phyloP scores from a whole-genome alignment of 2,113 vertebrate genomes.

The Rhizomys pruinosus region DNA sequence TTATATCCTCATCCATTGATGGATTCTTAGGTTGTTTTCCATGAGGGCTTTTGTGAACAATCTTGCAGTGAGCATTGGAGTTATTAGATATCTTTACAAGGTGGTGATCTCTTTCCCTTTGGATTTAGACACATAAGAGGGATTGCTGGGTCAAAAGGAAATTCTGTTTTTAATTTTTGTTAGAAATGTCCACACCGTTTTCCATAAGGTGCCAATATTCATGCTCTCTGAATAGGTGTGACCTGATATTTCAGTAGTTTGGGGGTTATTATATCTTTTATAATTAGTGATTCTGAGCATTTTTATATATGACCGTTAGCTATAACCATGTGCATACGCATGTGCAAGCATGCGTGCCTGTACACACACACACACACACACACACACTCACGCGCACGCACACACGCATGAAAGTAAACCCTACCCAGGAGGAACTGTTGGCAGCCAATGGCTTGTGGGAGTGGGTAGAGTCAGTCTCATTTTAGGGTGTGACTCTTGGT shows the following conservation, averaged over 20 bases:
- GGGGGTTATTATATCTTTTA: neutral
- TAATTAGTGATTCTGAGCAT: neutral
- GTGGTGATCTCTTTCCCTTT: neutral
- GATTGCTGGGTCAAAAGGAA: neutral
- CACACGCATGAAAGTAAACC: no score
- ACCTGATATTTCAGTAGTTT: neutral
- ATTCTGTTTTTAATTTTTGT: neutral
- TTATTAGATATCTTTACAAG: neutral
- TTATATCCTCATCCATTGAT: neutral
- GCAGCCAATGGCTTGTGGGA: no score
- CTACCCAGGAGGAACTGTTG: no score
- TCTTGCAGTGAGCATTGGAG: no score
- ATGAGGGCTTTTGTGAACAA: neutral
- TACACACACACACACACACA: no score
- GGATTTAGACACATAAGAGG: neutral
- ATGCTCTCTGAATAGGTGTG: neutral
- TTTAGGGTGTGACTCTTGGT: no score
- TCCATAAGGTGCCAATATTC: neutral
- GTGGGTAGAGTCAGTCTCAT: no score
- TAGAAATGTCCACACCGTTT: neutral
- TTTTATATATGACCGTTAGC: neutral
- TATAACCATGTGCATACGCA: no score
- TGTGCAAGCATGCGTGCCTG: no score
- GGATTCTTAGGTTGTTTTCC: neutral
- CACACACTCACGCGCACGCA: no score